These are phyloP conservation scores for Cheilosia vulpina DNA, from an alignment of 2,888 invertebrate species.

Conservation along the genomic window DNA sequence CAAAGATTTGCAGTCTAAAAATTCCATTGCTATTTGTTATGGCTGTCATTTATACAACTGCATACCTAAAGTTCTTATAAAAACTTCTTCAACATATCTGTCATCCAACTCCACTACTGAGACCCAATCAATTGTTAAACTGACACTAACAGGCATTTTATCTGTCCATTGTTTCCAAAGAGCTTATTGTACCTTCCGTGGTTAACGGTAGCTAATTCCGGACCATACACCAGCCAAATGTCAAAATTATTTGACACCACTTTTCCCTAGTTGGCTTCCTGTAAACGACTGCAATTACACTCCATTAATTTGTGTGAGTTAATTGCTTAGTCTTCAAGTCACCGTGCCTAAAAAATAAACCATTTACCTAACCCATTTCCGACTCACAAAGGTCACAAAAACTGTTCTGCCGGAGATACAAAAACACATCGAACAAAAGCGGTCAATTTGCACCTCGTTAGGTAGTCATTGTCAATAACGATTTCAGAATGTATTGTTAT, in stretches of 20 bases:
- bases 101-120: no score
- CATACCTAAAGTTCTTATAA: background rate
- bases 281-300: background rate
- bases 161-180: background rate
- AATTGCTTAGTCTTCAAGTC: background rate
- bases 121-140: conserved; percentile 1
- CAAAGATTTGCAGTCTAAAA: no score
- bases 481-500: background rate
- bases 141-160: conserved; percentile 14
- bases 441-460: conserved; percentile 1
- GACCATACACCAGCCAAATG: background rate
- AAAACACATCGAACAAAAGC: background rate
- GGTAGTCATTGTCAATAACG: conserved; percentile 7
- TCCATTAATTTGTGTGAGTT: background rate
- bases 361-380: background rate
- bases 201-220: background rate
- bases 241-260: background rate
- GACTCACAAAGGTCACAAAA: background rate
- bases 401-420: background rate
- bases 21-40: no score
- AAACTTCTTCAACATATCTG: background rate
- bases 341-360: background rate
- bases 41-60: no score
- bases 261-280: background rate
- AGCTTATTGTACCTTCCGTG: background rate